Conservation (phyloP, 2,113 vertebrate genomes). For the Brachyistius frenatus region DNA sequence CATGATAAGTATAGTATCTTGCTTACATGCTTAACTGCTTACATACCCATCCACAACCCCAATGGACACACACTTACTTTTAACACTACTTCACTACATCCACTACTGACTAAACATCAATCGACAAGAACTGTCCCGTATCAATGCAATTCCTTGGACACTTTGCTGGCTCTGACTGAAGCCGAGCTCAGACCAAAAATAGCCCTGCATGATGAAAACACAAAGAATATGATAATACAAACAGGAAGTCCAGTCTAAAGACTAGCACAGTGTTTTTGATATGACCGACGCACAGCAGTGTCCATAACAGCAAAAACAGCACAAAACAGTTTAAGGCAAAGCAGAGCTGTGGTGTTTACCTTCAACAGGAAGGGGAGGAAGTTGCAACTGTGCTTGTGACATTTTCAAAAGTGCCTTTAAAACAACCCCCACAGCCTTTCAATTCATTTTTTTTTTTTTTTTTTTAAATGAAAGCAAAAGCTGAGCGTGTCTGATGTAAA, state of each 20-base stretch:
- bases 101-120: not conserved
- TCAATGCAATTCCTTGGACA: not conserved
- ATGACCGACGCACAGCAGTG: not conserved
- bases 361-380: not conserved
- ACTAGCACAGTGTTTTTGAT: not conserved
- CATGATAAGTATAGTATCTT: too few species aligned
- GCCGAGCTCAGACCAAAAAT: not conserved
- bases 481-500: not conserved
- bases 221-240: not conserved
- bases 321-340: not conserved
- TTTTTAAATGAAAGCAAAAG: not conserved
- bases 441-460: too few species aligned
- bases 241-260: not conserved
- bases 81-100: not conserved
- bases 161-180: not conserved
- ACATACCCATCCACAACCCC: not conserved
- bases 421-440: not conserved
- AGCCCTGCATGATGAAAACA: not conserved
- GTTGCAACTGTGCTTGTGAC: too few species aligned
- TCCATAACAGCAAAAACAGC: not conserved
- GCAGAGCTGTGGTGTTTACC: not conserved
- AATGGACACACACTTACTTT: not conserved
- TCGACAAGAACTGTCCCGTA: not conserved
- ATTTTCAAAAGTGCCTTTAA: not conserved
- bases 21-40: too few species aligned